phyloP scores from a whole-genome alignment of 1,140 invertebrate genomes.

The Drosophila ercepeae region DNA sequence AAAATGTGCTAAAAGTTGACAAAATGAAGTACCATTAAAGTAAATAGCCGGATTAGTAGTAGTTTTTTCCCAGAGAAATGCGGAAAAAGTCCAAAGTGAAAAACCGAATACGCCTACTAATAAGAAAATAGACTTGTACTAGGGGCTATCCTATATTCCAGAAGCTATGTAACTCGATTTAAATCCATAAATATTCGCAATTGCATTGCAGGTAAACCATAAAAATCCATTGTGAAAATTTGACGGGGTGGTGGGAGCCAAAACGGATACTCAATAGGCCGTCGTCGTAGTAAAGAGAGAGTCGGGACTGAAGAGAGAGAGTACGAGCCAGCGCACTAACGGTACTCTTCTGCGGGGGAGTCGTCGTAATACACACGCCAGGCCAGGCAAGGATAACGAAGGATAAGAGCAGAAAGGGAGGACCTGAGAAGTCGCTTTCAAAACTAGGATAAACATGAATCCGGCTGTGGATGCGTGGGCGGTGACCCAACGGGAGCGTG shows the following conservation, averaged over 20 bases:
- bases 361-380: constrained; percentile 57
- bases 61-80: neutral
- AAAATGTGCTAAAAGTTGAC: neutral
- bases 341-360: constrained; percentile 52
- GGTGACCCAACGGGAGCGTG: constrained; percentile 93
- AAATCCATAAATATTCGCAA: constrained; percentile 17
- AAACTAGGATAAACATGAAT: constrained; percentile 67
- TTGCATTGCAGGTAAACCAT: constrained; percentile 74
- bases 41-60: neutral
- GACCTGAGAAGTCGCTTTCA: constrained; percentile 6
- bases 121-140: constrained; percentile 14
- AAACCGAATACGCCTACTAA: constrained; percentile 48
- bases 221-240: constrained; percentile 82
- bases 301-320: constrained; percentile 8
- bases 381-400: constrained; percentile 2
- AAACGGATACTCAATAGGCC: constrained; percentile 72
- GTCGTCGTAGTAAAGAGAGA: constrained; percentile 43
- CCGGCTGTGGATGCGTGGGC: constrained; percentile 92
- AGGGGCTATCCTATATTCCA: no score
- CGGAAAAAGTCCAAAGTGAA: neutral
- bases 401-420: constrained; percentile 1
- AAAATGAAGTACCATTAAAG: neutral
- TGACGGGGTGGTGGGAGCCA: constrained; percentile 78
- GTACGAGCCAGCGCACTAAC: constrained; percentile 51
- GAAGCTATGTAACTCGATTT: constrained; percentile 1